phyloP scores from a whole-genome alignment of 2,888 invertebrate species.

The Acleris laterana region DNA sequence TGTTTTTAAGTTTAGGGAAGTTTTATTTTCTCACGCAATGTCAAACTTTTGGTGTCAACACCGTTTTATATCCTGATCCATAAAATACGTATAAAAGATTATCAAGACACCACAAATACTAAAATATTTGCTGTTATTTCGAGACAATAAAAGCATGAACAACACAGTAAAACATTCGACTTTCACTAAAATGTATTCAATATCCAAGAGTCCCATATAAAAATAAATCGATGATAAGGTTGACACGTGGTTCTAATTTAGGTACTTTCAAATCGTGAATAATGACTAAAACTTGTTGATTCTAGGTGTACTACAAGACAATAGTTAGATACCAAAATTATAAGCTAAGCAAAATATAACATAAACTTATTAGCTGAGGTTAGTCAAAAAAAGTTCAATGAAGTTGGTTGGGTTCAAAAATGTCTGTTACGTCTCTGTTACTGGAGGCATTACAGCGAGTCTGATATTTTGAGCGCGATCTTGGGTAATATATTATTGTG shows the following conservation, averaged over 20 bases:
- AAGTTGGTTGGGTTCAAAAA: no score
- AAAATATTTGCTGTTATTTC: constrained; percentile 33
- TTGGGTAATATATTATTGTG: no score
- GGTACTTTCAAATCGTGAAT: neutral
- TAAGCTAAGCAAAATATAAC: no score
- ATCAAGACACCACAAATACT: constrained; percentile 18
- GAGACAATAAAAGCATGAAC: constrained; percentile 35
- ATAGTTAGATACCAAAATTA: no score
- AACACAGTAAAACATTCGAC: constrained; percentile 29
- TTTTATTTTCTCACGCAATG: constrained; percentile 23
- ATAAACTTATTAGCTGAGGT: no score
- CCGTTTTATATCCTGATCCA: constrained; percentile 17
- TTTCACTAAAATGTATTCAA: constrained; percentile 28
- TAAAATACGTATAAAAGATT: constrained; percentile 34
- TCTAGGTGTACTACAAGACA: no score
- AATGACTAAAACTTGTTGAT: no score
- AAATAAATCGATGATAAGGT: constrained; percentile 1
- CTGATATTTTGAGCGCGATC: no score
- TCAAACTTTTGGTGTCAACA: constrained; percentile 9
- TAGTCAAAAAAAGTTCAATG: no score
- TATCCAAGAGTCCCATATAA: constrained; percentile 17
- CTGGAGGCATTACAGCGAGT: no score
- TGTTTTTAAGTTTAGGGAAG: neutral
- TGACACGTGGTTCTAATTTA: neutral
- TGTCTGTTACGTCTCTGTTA: no score